Evolutionary conservation across 1,140 invertebrate genomes (phyloP).

Genomic region (Sycophila sp.): DNA sequence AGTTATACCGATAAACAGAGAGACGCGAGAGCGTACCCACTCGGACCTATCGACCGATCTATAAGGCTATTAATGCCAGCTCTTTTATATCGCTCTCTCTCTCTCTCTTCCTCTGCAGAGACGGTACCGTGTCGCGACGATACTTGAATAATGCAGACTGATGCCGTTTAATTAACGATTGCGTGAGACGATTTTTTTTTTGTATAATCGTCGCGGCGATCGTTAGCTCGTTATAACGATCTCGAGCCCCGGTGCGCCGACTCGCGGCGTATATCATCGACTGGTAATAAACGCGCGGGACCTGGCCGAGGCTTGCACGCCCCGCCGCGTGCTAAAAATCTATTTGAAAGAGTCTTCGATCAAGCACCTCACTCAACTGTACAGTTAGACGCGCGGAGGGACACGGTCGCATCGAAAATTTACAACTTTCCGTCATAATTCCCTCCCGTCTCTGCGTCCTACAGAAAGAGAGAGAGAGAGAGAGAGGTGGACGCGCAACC

Average conservation of each 20-base stretch:
- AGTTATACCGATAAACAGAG: constrained; percentile 36
- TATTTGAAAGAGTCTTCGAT: no score
- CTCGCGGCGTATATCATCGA: neutral
- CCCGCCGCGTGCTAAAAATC: no score
- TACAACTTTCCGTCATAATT: no score
- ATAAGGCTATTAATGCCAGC: constrained; percentile 29
- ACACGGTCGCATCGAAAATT: no score
- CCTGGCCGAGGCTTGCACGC: no score
- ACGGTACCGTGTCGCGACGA: neutral
- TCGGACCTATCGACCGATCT: constrained; percentile 27
- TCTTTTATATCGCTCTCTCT: constrained; percentile 32
- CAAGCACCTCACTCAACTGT: no score
- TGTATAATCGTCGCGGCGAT: constrained; percentile 2
- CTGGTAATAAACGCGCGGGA: neutral
- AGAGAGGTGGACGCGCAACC: no score
- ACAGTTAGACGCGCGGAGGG: no score
- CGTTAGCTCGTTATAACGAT: neutral
- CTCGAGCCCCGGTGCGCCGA: neutral
- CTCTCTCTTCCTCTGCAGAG: neutral
- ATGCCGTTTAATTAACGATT: constrained; percentile 30
- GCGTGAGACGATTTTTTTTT: constrained; percentile 4
- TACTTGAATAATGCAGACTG: constrained; percentile 26
- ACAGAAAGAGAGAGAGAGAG: no score
- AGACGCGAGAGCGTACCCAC: neutral
- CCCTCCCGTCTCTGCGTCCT: no score